Evolutionary conservation across 1,140 invertebrate genomes (phyloP), one percentile per base, ranked within the genome.

Genomic region (Yoshiicerus persimilis): DNA sequence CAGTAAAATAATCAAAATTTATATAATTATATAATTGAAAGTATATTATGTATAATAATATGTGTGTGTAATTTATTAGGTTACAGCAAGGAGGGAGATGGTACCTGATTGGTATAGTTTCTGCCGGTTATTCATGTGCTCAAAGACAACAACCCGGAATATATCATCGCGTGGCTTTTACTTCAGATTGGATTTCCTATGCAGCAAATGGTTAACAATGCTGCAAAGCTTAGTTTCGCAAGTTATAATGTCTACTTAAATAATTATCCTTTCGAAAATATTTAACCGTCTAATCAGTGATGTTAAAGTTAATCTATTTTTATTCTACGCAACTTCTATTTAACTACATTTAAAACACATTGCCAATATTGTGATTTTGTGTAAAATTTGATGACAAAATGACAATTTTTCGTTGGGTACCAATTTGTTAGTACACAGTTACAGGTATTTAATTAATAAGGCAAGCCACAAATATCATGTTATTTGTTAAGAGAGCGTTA

Each of bases 71-170:
- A 30, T 30, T 70, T 30, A 16, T 30, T 20, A 98, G 97, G 96
- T 92, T 97, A 64, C 96, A 97, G 92, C 95, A 95, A 91, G 95
- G 95, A 11, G 96, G 96, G 4, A 93, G 96, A 34, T 98, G 97
- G 97, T 97, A 96, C 91, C 93, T 98, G 27, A 96, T 96, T 80
- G 96, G 97, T 9, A 97, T 98, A 20, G 97, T 98, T 2, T 98
- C 97, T 11, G 97, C 97, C 5, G 97, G 97, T 8, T 98, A 98
- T 92, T 97, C 96, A 0, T 98, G 97, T 91, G 97, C 97, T 0
- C 96, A 97, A 91, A 94, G 96, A 16, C 97, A 97, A 1, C 97
- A 98, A 92, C 97, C 97, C 0, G 97, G 97, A 36, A 98, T 98
- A 89, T 98, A 98, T 92, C 97, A 98, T 93, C 94, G 97, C 90